Conservation (phyloP, 2,113 vertebrate genomes). For the Osmerus eperlanus region DNA sequence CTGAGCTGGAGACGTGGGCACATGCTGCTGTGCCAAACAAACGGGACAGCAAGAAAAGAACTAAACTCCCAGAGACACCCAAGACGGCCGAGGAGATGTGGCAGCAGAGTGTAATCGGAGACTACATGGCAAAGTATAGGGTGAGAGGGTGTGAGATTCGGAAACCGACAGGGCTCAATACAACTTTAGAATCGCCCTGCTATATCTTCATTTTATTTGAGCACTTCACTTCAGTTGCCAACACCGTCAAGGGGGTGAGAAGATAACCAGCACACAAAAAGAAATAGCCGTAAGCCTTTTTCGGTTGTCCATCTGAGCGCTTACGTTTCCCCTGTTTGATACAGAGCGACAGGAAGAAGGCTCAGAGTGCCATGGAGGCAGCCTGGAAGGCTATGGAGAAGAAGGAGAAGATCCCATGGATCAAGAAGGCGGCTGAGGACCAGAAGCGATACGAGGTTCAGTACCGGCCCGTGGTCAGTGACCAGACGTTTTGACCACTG, state of each 20-base stretch:
- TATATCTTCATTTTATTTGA: too few species aligned
- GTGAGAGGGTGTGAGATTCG: constrained; percentile 45
- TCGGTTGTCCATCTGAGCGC: too few species aligned
- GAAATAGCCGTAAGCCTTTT: too few species aligned
- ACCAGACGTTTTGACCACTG: constrained; percentile 58
- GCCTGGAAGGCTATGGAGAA: constrained; percentile 80
- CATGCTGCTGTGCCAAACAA: constrained; percentile 33
- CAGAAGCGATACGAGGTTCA: constrained; percentile 81
- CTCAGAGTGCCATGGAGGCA: constrained; percentile 69
- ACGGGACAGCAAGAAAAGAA: constrained; percentile 60
- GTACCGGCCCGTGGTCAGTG: constrained; percentile 66
- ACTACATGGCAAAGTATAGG: constrained; percentile 76
- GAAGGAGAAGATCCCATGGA: constrained; percentile 81
- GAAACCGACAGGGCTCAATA: neutral
- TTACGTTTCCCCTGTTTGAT: neutral
- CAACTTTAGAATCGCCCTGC: too few species aligned
- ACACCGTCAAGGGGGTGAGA: too few species aligned
- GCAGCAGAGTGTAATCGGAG: constrained; percentile 76
- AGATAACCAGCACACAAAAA: too few species aligned
- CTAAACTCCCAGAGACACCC: constrained; percentile 71
- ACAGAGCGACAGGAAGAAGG: constrained; percentile 76
- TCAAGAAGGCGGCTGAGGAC: constrained; percentile 80
- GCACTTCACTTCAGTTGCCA: too few species aligned
- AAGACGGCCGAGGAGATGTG: constrained; percentile 77
- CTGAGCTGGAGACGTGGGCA: constrained; percentile 63